phyloP scores from a whole-genome alignment of 2,888 invertebrate species.

The Aplocera efformata region DNA sequence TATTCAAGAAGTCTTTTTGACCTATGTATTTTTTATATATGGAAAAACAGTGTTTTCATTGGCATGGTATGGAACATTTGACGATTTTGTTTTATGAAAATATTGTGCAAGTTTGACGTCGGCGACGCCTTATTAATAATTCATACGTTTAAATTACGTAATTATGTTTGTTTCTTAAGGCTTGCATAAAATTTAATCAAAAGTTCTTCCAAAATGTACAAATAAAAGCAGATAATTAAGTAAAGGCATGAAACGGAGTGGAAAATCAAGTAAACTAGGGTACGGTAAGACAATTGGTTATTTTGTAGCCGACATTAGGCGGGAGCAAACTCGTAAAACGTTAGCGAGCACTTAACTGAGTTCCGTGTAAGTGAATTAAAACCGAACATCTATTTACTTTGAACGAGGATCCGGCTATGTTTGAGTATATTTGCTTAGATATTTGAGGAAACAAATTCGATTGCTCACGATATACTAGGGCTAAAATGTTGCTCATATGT shows the following conservation, averaged over 20 bases:
- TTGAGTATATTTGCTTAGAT: constrained; percentile 10
- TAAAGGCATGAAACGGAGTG: constrained; percentile 38
- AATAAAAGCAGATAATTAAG: constrained; percentile 37
- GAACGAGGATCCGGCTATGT: constrained; percentile 12
- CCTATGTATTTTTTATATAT: no score
- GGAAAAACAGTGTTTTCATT: no score
- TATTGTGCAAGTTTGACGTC: no score
- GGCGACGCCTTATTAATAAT: no score
- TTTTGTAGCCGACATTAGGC: constrained; percentile 39
- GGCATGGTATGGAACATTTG: no score
- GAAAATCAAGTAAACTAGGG: constrained; percentile 25
- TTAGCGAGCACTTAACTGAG: constrained; percentile 27
- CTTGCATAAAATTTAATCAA: constrained; percentile 30
- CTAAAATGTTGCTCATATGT: no score
- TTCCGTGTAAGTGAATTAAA: constrained; percentile 48
- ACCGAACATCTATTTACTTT: constrained; percentile 20
- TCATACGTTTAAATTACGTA: no score
- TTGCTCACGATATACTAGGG: no score
- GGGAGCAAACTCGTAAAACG: constrained; percentile 43
- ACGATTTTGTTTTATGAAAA: no score
- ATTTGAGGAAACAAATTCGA: not conserved
- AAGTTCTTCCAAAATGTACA: constrained; percentile 29
- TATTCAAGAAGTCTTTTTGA: no score
- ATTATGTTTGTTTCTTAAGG: no score
- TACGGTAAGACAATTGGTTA: constrained; percentile 39